Evolutionary conservation across 92 coral and sea anemone species (phyloP).

Genomic region (Isaurus tuberculatus): DNA sequence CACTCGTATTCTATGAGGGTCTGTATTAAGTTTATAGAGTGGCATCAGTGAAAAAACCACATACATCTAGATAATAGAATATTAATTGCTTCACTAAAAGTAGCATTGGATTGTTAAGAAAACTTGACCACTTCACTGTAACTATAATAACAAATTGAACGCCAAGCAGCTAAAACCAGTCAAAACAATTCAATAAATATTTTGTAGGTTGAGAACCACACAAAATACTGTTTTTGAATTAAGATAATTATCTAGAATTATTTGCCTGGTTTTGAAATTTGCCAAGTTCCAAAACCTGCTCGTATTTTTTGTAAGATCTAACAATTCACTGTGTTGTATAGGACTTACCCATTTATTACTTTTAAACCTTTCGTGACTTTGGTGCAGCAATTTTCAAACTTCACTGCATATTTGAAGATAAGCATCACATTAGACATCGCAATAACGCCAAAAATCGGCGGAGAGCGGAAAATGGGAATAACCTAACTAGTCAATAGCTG

Average conservation of each 20-base stretch:
- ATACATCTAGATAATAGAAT: background rate
- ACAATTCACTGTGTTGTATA: background rate
- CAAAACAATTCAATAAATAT: background rate
- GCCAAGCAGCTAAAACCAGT: background rate
- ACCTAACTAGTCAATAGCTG: slow-evolving; percentile 23
- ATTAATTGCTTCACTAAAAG: background rate
- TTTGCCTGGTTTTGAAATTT: background rate
- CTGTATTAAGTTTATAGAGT: background rate
- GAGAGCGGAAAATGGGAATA: slow-evolving; percentile 27
- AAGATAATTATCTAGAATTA: background rate
- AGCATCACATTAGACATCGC: slow-evolving; percentile 60
- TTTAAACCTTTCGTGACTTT: slow-evolving; percentile 31
- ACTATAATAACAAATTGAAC: background rate
- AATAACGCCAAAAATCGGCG: slow-evolving; percentile 62
- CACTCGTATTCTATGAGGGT: background rate
- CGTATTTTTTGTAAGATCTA: background rate
- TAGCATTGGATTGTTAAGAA: background rate
- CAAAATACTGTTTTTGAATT: background rate
- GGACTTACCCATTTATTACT: background rate
- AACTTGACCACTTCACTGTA: background rate
- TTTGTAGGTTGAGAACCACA: background rate
- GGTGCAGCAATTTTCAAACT: background rate
- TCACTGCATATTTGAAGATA: slow-evolving; percentile 41
- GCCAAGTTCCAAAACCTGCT: background rate
- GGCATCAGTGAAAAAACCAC: slow-evolving; percentile 7